Conservation (phyloP, 2,113 vertebrate species). For the Microtus pennsylvanicus region DNA sequence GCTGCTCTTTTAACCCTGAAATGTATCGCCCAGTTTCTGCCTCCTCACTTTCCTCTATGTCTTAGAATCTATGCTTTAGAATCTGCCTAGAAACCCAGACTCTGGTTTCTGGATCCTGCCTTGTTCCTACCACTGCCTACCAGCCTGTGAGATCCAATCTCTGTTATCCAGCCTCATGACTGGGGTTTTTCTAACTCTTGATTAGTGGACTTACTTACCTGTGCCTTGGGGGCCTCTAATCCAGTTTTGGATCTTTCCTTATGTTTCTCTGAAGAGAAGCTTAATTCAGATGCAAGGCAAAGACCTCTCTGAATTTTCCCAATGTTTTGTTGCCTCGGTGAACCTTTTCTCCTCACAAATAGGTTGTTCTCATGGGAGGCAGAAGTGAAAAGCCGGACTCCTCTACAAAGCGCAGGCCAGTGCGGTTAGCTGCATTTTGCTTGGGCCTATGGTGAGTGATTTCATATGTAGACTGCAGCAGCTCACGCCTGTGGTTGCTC, state of each 20-base stretch:
- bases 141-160: background rate
- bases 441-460: background rate
- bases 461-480: background rate
- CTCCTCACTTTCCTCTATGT: background rate
- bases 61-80: background rate
- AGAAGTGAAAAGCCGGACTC: background rate
- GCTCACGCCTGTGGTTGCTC: background rate
- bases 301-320: background rate
- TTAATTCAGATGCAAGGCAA: background rate
- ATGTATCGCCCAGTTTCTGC: background rate
- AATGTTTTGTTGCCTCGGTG: background rate
- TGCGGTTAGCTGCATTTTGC: background rate
- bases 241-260: background rate
- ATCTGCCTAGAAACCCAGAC: background rate
- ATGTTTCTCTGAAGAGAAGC: background rate
- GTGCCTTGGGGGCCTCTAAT: background rate
- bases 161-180: background rate
- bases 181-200: background rate
- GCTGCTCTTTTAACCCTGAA: background rate
- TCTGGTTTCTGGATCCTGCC: background rate
- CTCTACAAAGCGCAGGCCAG: background rate
- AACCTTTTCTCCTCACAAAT: background rate
- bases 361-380: background rate
- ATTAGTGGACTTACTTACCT: background rate
- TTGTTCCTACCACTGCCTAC: background rate